Percentiles rank a stretch among this genome's conserved stretches.
Evolutionary conservation across 1,140 invertebrate genomes (phyloP).

Genomic region (Zaprionus gabonicus): DNA sequence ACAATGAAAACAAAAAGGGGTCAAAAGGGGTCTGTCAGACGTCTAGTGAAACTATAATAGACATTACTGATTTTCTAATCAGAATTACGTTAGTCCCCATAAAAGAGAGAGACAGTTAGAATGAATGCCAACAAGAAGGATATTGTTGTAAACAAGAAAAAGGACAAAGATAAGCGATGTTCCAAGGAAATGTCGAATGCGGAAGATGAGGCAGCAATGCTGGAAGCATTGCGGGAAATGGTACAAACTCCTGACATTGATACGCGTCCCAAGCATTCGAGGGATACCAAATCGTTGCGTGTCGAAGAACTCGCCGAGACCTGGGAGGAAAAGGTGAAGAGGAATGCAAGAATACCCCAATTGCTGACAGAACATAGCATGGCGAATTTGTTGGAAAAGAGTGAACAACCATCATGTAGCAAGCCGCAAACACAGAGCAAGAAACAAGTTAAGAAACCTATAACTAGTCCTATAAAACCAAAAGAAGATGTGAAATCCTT

Average conservation of each 20-base stretch:
- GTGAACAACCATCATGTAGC: neutral
- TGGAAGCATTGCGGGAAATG: slow-evolving; percentile 49
- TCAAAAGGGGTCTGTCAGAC: slow-evolving; percentile 46
- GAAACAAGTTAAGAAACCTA: neutral
- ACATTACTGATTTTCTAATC: slow-evolving; percentile 65
- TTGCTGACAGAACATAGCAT: neutral
- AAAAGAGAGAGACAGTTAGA: slow-evolving; percentile 29
- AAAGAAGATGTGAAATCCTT: neutral
- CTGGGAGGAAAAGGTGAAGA: slow-evolving; percentile 11
- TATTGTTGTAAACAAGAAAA: neutral
- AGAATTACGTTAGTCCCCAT: slow-evolving; percentile 20
- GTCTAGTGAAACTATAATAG: slow-evolving; percentile 8
- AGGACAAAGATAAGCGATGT: neutral
- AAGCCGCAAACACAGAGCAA: neutral
- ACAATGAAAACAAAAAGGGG: slow-evolving; percentile 50
- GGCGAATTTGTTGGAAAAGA: neutral
- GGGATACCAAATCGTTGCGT: neutral
- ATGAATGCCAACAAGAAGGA: slow-evolving; percentile 10
- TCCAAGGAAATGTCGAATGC: neutral
- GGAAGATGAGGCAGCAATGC: slow-evolving; percentile 53
- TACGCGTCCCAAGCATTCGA: neutral
- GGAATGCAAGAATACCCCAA: neutral
- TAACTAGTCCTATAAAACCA: neutral
- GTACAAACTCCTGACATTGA: slow-evolving; percentile 52
- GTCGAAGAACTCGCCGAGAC: neutral